Percentiles rank a stretch among this genome's conserved stretches.
These are phyloP conservation scores for Copidosoma aretas DNA, from an alignment of 2,888 invertebrate genomes.

Conservation along the genomic window DNA sequence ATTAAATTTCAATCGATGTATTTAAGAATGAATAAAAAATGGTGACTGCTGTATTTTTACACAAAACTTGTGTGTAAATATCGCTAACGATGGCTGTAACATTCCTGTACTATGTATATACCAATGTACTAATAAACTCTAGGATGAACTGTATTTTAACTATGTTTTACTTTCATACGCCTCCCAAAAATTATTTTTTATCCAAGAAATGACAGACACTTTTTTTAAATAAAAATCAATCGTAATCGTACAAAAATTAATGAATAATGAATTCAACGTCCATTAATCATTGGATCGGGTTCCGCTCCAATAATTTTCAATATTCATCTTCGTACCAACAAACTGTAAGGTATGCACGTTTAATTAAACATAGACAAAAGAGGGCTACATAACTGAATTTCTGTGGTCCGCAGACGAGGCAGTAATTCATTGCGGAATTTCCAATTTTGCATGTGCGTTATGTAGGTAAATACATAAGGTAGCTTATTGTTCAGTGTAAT, in stretches of 20 bases:
- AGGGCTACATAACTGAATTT: no score
- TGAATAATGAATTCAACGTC: no score
- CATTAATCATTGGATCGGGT: no score
- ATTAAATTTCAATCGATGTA: constrained; percentile 22
- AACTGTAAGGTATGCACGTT: no score
- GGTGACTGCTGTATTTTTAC: constrained; percentile 60
- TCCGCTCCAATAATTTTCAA: no score
- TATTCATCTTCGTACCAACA: no score
- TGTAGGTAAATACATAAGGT: background rate
- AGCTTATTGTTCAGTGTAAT: no score
- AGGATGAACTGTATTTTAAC: constrained; percentile 21
- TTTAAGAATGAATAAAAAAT: constrained; percentile 31
- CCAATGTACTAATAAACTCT: constrained; percentile 43
- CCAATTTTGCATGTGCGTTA: background rate
- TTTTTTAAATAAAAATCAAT: no score
- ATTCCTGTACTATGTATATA: constrained; percentile 44
- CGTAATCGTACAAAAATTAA: no score
- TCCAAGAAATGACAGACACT: no score
- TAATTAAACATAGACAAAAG: no score
- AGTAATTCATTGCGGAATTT: background rate
- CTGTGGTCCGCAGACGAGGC: background rate
- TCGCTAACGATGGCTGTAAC: constrained; percentile 46
- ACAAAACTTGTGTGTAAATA: constrained; percentile 59
- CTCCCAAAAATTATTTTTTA: background rate
- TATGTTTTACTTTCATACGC: background rate